These are phyloP conservation scores for Lamproptera curius DNA, from an alignment of 2,888 invertebrate species.

Conservation along the genomic window DNA sequence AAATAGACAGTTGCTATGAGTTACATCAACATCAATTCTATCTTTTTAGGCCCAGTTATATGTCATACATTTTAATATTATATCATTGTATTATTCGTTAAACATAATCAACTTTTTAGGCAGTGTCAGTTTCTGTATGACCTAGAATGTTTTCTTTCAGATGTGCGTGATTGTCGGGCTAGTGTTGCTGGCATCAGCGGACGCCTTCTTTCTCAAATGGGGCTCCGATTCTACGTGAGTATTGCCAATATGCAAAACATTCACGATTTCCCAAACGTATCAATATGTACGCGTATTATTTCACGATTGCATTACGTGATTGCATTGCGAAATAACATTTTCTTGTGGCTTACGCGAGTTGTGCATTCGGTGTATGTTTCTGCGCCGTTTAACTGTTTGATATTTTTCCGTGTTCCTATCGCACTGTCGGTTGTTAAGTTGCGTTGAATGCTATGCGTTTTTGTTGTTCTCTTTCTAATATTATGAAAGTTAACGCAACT, in stretches of 20 bases:
- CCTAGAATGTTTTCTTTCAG: conserved; percentile 46
- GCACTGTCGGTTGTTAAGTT: conserved; percentile 15
- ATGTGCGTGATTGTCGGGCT: conserved; percentile 55
- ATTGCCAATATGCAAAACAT: conserved; percentile 7
- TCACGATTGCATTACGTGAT: background rate
- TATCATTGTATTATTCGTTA: too few species aligned
- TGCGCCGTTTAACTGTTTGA: background rate
- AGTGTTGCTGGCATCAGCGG: conserved; percentile 54
- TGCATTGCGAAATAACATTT: conserved; percentile 11
- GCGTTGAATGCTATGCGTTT: background rate
- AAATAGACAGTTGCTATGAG: too few species aligned
- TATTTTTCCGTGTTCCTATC: background rate
- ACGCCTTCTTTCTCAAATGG: conserved; percentile 76
- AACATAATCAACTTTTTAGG: too few species aligned
- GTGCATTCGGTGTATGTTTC: background rate
- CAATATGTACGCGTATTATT: background rate
- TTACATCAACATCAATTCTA: too few species aligned
- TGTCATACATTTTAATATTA: too few species aligned
- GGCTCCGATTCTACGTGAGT: conserved; percentile 73
- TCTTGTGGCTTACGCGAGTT: conserved; percentile 4
- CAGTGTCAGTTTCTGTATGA: too few species aligned
- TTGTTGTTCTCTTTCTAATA: background rate
- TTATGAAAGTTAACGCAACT: too few species aligned
- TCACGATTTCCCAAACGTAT: too few species aligned
- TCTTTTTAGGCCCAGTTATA: too few species aligned